These are phyloP conservation scores for Fregetta grallaria DNA, from an alignment of 2,113 vertebrate genomes.

Conservation along the genomic window DNA sequence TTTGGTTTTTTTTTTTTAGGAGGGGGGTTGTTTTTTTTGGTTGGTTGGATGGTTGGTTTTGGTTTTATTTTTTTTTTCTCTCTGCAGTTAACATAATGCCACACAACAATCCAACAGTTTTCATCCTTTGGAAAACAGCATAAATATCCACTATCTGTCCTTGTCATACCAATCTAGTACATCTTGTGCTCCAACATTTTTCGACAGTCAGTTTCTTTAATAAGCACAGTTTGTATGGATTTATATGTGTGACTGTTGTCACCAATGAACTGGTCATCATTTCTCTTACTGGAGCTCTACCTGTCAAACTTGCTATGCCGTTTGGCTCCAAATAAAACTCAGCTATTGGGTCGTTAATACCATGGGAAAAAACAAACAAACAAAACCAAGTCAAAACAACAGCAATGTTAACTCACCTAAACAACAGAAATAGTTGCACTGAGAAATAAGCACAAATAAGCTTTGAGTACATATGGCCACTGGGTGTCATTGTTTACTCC, in stretches of 20 bases:
- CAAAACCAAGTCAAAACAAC: background rate
- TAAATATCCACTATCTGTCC: background rate
- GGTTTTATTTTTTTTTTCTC: background rate
- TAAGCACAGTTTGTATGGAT: background rate
- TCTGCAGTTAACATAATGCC: background rate
- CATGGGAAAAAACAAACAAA: background rate
- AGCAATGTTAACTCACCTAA: background rate
- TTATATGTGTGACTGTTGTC: background rate
- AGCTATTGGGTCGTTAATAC: background rate
- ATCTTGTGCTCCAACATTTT: background rate
- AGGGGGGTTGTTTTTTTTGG: background rate
- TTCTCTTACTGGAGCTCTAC: background rate
- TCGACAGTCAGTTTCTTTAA: background rate
- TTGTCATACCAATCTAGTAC: background rate
- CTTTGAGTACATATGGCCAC: background rate
- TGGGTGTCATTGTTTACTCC: constrained; percentile 66
- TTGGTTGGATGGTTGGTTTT: too few species aligned
- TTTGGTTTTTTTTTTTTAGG: background rate
- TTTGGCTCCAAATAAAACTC: background rate
- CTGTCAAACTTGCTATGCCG: rapidly evolving
- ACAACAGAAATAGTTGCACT: background rate
- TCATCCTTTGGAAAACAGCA: background rate
- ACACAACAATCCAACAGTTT: background rate
- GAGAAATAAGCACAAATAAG: background rate
- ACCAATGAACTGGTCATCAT: background rate